Conservation (phyloP, 2,888 invertebrate genomes). For the Anthophora plumipes region DNA sequence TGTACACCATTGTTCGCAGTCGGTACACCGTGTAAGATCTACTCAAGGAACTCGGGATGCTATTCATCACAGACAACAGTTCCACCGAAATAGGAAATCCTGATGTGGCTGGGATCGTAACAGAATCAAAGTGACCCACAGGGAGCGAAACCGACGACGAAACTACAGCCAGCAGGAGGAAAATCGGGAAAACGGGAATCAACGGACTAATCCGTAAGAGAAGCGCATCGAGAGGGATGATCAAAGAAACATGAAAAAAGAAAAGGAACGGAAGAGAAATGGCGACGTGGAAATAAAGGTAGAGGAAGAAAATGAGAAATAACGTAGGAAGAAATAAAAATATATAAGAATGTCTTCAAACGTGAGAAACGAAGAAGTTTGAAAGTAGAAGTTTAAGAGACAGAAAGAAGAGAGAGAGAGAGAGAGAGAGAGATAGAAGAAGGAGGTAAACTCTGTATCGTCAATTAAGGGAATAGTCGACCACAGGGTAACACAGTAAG, state of each 20-base stretch:
- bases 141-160: conserved; percentile 16
- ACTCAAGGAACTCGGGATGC: conserved; percentile 40
- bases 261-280: conserved; percentile 19
- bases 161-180: neutral
- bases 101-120: conserved; percentile 45
- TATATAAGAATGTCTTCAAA: no score
- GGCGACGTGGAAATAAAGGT: no score
- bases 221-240: no score
- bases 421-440: conserved; percentile 17
- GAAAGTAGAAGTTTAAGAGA: no score
- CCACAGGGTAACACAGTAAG: conserved; percentile 58
- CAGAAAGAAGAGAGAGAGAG: neutral
- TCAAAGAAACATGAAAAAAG: neutral
- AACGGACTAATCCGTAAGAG: neutral
- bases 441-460: conserved; percentile 54
- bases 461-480: conserved; percentile 52
- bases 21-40: conserved; percentile 36
- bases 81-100: conserved; percentile 46
- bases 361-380: no score
- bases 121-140: conserved; percentile 44
- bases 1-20: conserved; percentile 6
- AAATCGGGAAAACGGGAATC: neutral
- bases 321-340: no score
- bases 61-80: conserved; percentile 60
- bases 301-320: no score